A percentile compares a stretch with the other conserved stretches of the same genome.
Evolutionary conservation across 2,113 vertebrate species (phyloP).

Genomic region (Phyllostomus hastatus): DNA sequence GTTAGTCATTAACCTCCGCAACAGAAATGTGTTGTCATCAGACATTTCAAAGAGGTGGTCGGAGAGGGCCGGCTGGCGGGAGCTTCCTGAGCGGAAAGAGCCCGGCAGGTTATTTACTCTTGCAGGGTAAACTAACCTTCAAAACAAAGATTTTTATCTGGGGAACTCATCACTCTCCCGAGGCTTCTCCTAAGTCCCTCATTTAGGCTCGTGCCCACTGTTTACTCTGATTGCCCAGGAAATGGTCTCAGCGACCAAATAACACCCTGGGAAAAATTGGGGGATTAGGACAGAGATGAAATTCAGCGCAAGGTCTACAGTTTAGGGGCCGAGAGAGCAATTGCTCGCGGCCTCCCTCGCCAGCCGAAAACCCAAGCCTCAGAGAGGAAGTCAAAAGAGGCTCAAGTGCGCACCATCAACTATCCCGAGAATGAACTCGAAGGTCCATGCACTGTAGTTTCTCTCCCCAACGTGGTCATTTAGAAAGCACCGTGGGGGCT

Average conservation of each 20-base stretch:
- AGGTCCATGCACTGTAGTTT: conserved; percentile 12
- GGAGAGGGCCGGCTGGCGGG: not conserved
- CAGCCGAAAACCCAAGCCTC: not conserved
- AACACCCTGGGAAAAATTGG: conserved; percentile 37
- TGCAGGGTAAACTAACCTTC: not conserved
- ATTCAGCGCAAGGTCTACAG: not conserved
- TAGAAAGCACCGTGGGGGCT: not conserved
- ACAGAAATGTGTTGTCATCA: conserved; percentile 64
- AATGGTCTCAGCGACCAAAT: conserved; percentile 19
- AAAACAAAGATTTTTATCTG: not conserved
- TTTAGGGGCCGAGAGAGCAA: conserved; percentile 31
- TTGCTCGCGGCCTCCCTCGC: not conserved
- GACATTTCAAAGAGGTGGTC: conserved; percentile 73
- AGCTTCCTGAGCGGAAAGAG: not conserved
- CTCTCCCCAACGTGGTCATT: conserved; percentile 43
- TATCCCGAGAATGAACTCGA: conserved; percentile 30
- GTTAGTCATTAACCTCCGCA: conserved; percentile 75
- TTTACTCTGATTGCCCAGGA: conserved; percentile 45
- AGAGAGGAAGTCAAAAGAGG: not conserved
- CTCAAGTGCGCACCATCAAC: conserved; percentile 31
- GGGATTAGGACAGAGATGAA: conserved; percentile 48
- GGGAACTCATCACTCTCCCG: not conserved
- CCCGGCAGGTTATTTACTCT: not conserved
- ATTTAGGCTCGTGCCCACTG: not conserved
- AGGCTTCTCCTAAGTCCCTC: not conserved